phyloP scores from a whole-genome alignment of 2,797 vertebrate genomes.

The Morus bassanus region DNA sequence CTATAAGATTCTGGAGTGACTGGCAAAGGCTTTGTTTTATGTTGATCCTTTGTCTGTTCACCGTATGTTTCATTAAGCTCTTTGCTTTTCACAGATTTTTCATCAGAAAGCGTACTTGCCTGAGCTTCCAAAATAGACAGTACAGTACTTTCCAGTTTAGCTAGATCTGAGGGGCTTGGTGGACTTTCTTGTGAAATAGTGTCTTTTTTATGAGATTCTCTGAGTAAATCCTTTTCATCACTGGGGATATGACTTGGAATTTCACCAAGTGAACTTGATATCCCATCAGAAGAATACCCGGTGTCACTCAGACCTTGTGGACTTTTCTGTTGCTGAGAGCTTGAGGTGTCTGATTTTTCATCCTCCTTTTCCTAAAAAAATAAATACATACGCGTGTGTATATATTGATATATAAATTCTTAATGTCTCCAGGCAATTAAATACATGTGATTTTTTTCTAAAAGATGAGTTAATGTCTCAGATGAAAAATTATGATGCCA shows the following conservation, averaged over 20 bases:
- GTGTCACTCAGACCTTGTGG: constrained; percentile 84
- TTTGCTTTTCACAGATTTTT: constrained; percentile 69
- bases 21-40: constrained; percentile 79
- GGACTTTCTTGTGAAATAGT: constrained; percentile 81
- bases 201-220: constrained; percentile 79
- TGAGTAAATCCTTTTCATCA: constrained; percentile 81
- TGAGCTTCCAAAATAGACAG: constrained; percentile 88
- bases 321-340: constrained; percentile 82
- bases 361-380: constrained; percentile 83
- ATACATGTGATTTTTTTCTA: background rate
- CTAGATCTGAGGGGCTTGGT: constrained; percentile 88
- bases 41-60: constrained; percentile 74
- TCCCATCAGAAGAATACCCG: constrained; percentile 84
- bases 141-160: constrained; percentile 91
- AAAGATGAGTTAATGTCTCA: background rate
- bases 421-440: constrained; percentile 23
- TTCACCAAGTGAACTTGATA: constrained; percentile 85
- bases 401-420: constrained; percentile 37
- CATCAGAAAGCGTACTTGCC: constrained; percentile 72
- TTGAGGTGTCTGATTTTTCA: constrained; percentile 80
- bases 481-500: background rate
- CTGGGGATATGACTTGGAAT: constrained; percentile 80
- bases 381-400: constrained; percentile 65
- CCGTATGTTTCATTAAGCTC: constrained; percentile 49
- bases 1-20: constrained; percentile 79